Base-by-base conservation (phyloP, 2,113 vertebrate genomes). In the Rhabdornis inornatus region DNA sequence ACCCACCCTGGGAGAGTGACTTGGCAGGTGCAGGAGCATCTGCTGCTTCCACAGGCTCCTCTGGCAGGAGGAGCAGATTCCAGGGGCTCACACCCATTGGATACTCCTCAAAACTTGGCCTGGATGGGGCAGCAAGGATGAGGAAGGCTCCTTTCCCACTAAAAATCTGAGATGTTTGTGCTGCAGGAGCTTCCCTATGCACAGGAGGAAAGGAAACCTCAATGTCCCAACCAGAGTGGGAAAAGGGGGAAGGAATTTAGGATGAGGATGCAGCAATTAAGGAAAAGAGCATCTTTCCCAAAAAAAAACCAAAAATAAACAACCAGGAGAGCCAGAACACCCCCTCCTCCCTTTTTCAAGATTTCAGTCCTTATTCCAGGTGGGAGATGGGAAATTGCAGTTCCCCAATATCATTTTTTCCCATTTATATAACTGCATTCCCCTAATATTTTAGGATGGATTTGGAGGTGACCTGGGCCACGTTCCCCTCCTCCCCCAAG, bases 141-240 rank as follows among this genome's bases (percentile, higher is more conserved):
- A 69, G 70, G 86, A 69, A 28, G 28, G 60, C 3, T 42, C 17
- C 0, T 74, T 53, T 59, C 11, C 22, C 2, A 3, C 14, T 4
- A 4, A 10, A 19, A 39, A 65, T 5, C 19, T 31, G 3, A 4
- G 47, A 16, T n/a, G 16, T 10, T 75, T 72, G 1, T 4, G 24
- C 17, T 1, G 3, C 9, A 0, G 60, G 5, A 44, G 61, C 30
- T 89, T 89, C 50, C 13, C 4, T 6, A 0, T 0, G 0, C 5
- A 6, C 7, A 1, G 30, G 19, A 39, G 33, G 4, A 45, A 59
- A 52, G 68, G 35, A 68, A 85, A 64, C 2, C 9, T 21, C 28
- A 1, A 18, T 0, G 0, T 47, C n/a, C 28, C 18, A 4, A 2
- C 2, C 0, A 3, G 40, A 28, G 55, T 1, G 2, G 60, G 74